Evolutionary conservation across 2,888 invertebrate genomes (phyloP), one percentile per base, ranked within the genome.

Genomic region (Napeogenes inachia): DNA sequence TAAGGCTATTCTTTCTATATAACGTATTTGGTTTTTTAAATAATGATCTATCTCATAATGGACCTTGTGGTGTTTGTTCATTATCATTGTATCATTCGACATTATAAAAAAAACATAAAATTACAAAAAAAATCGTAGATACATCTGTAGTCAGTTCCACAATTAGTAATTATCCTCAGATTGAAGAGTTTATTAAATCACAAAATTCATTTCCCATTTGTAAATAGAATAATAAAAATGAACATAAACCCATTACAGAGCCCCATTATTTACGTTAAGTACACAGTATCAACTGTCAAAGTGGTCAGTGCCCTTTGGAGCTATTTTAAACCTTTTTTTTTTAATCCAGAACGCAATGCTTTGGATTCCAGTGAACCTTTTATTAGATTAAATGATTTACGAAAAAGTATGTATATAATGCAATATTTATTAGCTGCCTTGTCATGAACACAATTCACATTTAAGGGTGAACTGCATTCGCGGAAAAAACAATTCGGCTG

Each of bases 401-500:
- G 10, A 42, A 42, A 42, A 10, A 42, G 21, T 21, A 21, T 21
- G 21, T 21, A 21, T 21, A 21, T 21, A 21, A 21, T 21, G 21
- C 21, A 21, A 21, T 21, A 21, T 21, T 21, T 21, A 21, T 21
- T 21, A 21, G 21, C 21, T 21, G 21, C 21, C 21, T 21, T 21
- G 21, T 21, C 21, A 21, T 21, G 21, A 38, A 38, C 8, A 8
- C 38, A 38, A 4, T n/a, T 50, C 30, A 35, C 46, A 61, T 62
- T 60, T 62, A 47, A 58, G 47, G 57, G 35, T 54, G 59, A 62
- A 67, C 33, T 46, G 55, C 62, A 62, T 69, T 66, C 66, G 68
- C 64, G 66, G 61, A 56, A 67, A 68, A 70, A 68, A 69, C 66
- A 68, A 69, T 70, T 67, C 64, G 69, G 66, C 63, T 60, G 60